Conservation (phyloP, 2,888 invertebrate genomes). For the Catotricha subobsoleta region DNA sequence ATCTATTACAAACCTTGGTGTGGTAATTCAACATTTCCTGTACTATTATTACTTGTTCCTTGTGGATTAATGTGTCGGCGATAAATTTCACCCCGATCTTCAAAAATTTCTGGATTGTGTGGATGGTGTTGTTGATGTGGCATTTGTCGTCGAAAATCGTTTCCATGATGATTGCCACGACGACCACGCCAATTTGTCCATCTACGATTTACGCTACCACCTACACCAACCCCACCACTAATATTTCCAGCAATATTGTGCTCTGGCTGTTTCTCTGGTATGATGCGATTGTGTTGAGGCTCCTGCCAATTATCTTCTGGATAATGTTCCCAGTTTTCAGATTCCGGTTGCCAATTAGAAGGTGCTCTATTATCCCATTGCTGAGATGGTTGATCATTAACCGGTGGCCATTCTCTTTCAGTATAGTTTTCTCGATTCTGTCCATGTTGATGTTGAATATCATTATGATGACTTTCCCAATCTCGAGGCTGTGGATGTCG, state of each 20-base stretch:
- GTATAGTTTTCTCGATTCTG: constrained; percentile 7
- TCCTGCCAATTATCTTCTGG: too few species aligned
- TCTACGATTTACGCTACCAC: constrained; percentile 1
- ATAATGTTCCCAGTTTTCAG: not conserved
- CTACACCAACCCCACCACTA: not conserved
- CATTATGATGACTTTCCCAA: not conserved
- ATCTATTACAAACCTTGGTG: not conserved
- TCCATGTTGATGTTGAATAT: too few species aligned
- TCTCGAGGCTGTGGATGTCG: not conserved
- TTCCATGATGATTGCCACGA: constrained; percentile 4
- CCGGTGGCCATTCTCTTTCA: constrained; percentile 15
- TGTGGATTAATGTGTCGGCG: constrained; percentile 4
- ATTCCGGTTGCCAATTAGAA: not conserved
- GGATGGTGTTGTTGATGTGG: too few species aligned
- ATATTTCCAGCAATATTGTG: too few species aligned
- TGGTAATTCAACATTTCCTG: not conserved
- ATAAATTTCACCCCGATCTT: constrained; percentile 4
- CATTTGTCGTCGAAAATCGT: constrained; percentile 5
- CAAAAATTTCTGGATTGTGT: constrained; percentile 1
- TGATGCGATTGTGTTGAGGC: too few species aligned
- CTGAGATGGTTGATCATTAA: constrained; percentile 1
- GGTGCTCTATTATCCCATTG: not conserved
- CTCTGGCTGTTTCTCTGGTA: too few species aligned
- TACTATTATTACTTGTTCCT: not conserved
- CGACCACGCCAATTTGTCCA: constrained; percentile 6